Evolutionary conservation across 92 coral and sea anemone species (phyloP), one percentile per base, ranked within the genome.

Genomic region (Diadumene lineata): DNA sequence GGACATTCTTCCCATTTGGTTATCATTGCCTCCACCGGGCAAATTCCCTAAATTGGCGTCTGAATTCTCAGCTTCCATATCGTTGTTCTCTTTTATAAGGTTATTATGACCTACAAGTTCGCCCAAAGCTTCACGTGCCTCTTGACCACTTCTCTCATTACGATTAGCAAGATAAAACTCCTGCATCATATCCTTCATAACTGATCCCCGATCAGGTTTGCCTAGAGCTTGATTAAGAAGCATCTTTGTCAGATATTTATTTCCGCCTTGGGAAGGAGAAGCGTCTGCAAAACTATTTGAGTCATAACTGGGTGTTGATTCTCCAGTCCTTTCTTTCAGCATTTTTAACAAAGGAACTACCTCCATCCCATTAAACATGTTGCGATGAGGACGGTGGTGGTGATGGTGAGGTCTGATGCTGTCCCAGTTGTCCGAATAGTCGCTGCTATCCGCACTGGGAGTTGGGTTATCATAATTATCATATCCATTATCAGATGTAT

Each of bases 171-270:
- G 64, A 38, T 76, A 74, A n/a, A 91, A 85, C 64, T 91, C 97
- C 46, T 91, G 92, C 81, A 85, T 71, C 97, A 91, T 91, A 77
- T 91, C 97, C 33, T 86, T 83, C 80, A 91, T 70, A 60, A 91
- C 97, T 11, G 90, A 55, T 65, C 87, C 84, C 34, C 90, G 80
- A 70, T 91, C 97, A 7, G 97, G 85, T 73, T 85, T 72, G 38
- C 93, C 97, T 17, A 91, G 29, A n/a, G 89, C 80, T 43, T 91
- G 97, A 38, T 60, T 76, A 19, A 91, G 63, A 43, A 91, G 78
- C 64, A 84, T 82, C 77, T 78, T 90, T 34, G 87, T 73, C 18
- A 88, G 68, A 22, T 50, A 76, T 43, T 62, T 70, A 29, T 23
- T 60, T 23, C 81, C 72, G 22, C 75, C 81, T 27, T 85, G 77